These are phyloP conservation scores for Nymphalis polychloros DNA, from an alignment of 2,888 invertebrate species.

Conservation along the genomic window DNA sequence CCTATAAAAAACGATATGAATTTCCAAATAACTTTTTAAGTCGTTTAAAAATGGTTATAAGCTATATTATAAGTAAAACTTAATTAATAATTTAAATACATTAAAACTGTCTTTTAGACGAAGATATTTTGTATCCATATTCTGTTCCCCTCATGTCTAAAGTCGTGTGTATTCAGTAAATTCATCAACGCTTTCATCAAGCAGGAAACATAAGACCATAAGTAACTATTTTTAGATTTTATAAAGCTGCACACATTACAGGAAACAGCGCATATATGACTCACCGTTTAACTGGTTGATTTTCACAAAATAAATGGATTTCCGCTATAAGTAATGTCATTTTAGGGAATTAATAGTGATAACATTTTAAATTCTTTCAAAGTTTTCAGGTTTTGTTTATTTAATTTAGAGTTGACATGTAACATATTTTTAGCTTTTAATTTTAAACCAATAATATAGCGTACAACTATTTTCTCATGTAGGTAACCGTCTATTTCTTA, in stretches of 20 bases:
- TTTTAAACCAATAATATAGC: too few species aligned
- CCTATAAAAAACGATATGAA: too few species aligned
- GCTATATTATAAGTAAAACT: too few species aligned
- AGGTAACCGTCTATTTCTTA: too few species aligned
- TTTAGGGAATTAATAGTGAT: background rate
- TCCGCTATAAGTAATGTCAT: background rate
- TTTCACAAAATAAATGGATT: background rate
- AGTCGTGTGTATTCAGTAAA: conserved; percentile 27
- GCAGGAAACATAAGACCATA: conserved; percentile 36
- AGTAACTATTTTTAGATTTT: conserved; percentile 37
- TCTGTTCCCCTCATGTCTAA: conserved; percentile 32
- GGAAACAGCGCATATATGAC: conserved; percentile 7
- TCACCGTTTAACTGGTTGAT: background rate
- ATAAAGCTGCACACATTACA: conserved; percentile 25
- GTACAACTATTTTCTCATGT: too few species aligned
- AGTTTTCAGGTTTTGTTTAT: too few species aligned
- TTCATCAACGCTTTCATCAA: conserved; percentile 35
- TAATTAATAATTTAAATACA: too few species aligned
- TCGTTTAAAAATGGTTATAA: too few species aligned
- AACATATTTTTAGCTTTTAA: too few species aligned
- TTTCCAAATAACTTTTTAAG: too few species aligned
- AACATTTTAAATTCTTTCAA: background rate
- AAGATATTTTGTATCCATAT: conserved; percentile 42
- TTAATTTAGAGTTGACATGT: too few species aligned
- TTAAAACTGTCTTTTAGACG: conserved; percentile 9